phyloP scores from a whole-genome alignment of 2,888 invertebrate species.

The Steinernema scapterisci region DNA sequence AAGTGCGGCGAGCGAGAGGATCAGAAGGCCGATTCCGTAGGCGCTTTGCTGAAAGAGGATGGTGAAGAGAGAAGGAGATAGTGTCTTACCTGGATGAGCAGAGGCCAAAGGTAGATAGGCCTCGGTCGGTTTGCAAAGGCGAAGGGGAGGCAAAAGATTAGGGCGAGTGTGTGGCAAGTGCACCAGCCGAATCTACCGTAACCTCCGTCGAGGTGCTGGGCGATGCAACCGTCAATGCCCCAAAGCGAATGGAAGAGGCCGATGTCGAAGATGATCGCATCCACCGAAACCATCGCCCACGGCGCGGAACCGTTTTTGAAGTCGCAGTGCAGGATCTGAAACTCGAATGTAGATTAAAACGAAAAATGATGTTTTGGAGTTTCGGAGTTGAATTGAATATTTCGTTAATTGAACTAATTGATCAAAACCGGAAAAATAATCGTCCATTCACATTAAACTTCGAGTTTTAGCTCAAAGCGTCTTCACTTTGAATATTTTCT shows the following conservation, averaged over 20 bases:
- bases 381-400: too few species aligned
- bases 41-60: slow-evolving; percentile 59
- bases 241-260: slow-evolving; percentile 63
- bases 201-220: slow-evolving; percentile 64
- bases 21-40: slow-evolving; percentile 63
- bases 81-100: slow-evolving; percentile 56
- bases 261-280: slow-evolving; percentile 45
- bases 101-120: slow-evolving; percentile 60
- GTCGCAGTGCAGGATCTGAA: slow-evolving; percentile 60
- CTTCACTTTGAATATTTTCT: too few species aligned
- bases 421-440: too few species aligned
- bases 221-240: slow-evolving; percentile 63
- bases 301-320: slow-evolving; percentile 49
- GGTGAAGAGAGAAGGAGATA: too few species aligned
- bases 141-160: slow-evolving; percentile 58
- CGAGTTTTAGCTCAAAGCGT: too few species aligned
- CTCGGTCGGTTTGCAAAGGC: slow-evolving; percentile 56
- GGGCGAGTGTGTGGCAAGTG: slow-evolving; percentile 53
- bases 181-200: slow-evolving; percentile 56
- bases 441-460: too few species aligned
- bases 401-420: too few species aligned
- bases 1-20: slow-evolving; percentile 59
- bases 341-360: too few species aligned
- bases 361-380: too few species aligned
- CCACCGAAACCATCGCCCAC: slow-evolving; percentile 23